Base-by-base conservation (phyloP, 1,140 invertebrate species). In the Phthorimaea operculella region DNA sequence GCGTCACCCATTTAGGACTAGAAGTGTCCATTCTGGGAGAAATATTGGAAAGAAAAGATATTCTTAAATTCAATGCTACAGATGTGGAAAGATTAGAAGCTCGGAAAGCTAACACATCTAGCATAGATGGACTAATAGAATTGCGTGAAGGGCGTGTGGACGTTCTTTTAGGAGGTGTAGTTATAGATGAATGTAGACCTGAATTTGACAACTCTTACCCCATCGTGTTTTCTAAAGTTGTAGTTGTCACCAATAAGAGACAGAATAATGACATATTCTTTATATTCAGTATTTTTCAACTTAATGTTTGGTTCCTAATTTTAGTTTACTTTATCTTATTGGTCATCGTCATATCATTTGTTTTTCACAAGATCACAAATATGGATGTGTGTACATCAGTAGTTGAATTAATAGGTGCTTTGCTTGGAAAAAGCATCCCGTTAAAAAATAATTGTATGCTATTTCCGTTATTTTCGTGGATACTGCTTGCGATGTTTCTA, bases 381-480 rank as follows among this genome's bases (percentile, higher is more conserved):
- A 1, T 39, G 1, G n/a, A 39, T n/a, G 36, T 39, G 3, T 10
- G 10, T 12, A 39, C 36, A 5, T 12, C n/a, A 2, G 10, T n/a
- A 39, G 3, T 39, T 12, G 3, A 39, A 2, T 39, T 39, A 39
- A 12, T 39, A 12, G 36, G 4, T 39, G 36, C 36, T 10, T 39
- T 39, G n/a, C 36, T 39, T 2, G 36, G 36, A 12, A 39, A 39
- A 39, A n/a, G n/a, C 10, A 39, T 39, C 36, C 36, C 4, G 3
- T 39, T 39, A 9, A 39, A 39, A 12, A 39, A 39, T 12, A 39
- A 39, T 9, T n/a, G 2, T 2, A 36, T 52, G n/a, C 11, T 15
- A 44, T 17, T 56, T 42, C 12, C 42, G 33, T 53, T 39, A 5
- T 39, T 39, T 5, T 39, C 36, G n/a, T 39, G 36, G 36, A 39